Evolutionary conservation across 1,140 invertebrate genomes (phyloP).

Genomic region (Drosophila pruinosa): DNA sequence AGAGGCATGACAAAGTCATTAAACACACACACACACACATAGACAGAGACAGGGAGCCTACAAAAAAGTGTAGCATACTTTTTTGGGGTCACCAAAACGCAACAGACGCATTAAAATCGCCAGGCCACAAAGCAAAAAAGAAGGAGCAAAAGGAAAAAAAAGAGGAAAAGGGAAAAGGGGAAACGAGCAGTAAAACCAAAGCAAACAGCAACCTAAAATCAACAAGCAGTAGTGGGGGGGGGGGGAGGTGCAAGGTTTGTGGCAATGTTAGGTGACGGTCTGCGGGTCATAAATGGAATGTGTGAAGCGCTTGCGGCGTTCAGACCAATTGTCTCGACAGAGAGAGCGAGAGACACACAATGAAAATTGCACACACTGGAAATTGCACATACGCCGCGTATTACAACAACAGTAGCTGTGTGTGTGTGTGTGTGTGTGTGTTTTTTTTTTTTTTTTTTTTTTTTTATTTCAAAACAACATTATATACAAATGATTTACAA

Average conservation of each 20-base stretch:
- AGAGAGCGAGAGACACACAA: neutral
- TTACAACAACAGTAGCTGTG: too few species aligned
- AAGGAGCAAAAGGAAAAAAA: neutral
- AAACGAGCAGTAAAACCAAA: slow-evolving; percentile 19
- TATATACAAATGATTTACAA: too few species aligned
- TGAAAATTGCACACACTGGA: too few species aligned
- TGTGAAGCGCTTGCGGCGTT: slow-evolving; percentile 66
- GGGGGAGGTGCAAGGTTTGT: neutral
- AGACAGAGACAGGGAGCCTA: too few species aligned
- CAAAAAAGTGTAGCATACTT: slow-evolving; percentile 18
- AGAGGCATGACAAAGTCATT: slow-evolving; percentile 40
- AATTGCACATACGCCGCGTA: slow-evolving; percentile 33
- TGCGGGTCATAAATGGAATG: slow-evolving; percentile 66
- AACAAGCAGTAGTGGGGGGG: slow-evolving; percentile 18
- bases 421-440: too few species aligned
- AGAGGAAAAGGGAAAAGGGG: neutral
- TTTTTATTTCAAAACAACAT: too few species aligned
- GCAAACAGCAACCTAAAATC: slow-evolving; percentile 48
- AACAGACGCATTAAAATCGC: slow-evolving; percentile 42
- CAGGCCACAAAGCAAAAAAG: slow-evolving; percentile 9
- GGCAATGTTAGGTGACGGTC: slow-evolving; percentile 33
- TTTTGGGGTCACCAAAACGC: slow-evolving; percentile 32
- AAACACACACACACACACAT: neutral
- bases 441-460: too few species aligned
- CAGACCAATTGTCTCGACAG: slow-evolving; percentile 66